Evolutionary conservation across 2,888 invertebrate genomes (phyloP).

Genomic region (Cheiracanthium punctorium): DNA sequence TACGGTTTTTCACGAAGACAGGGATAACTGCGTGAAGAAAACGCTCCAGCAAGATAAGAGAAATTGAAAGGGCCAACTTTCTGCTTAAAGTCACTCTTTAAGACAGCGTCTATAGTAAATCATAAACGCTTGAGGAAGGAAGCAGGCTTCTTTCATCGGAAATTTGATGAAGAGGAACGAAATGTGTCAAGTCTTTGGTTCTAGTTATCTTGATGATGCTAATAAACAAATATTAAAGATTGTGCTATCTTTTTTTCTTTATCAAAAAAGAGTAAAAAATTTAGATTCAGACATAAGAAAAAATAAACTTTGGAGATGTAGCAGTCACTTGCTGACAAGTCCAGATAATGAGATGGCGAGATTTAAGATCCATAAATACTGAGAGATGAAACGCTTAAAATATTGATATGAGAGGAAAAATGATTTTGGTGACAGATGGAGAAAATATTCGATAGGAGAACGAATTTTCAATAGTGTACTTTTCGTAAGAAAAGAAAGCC

Average conservation of each 20-base stretch:
- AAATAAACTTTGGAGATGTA: conserved; percentile 7
- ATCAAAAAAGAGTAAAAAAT: no score
- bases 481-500: no score
- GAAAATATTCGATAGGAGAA: no score
- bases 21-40: neutral
- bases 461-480: no score
- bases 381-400: neutral
- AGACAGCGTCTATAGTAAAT: neutral
- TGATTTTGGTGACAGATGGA: no score
- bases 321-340: conserved; percentile 3
- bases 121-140: conserved; percentile 32
- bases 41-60: neutral
- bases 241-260: conserved; percentile 13
- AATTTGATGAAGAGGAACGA: conserved; percentile 27
- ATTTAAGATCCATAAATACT: neutral
- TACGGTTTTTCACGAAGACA: neutral
- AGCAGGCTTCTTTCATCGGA: conserved; percentile 27
- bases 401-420: no score
- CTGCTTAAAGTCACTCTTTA: conserved; percentile 15
- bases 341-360: neutral
- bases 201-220: conserved; percentile 29
- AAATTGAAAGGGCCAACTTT: neutral
- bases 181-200: conserved; percentile 45
- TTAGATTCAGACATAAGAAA: conserved; percentile 13
- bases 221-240: conserved; percentile 42